Conservation (phyloP, 2,797 vertebrate genomes). For the Chanos chanos region DNA sequence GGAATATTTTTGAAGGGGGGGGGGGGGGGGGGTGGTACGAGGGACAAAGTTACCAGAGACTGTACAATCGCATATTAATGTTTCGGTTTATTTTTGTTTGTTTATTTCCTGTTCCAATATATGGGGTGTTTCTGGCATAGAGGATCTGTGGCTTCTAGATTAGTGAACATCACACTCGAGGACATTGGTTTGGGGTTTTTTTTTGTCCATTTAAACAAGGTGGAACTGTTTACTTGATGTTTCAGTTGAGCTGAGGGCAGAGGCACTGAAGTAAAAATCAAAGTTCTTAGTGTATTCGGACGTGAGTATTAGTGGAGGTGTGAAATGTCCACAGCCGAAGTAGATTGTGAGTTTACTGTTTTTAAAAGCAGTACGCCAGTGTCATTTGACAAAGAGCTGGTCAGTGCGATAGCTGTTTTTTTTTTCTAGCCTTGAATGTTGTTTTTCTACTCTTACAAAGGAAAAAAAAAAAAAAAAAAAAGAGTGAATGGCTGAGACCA, state of each 20-base stretch:
- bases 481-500: slow-evolving; percentile 48
- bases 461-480: too few species aligned
- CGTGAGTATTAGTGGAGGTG: slow-evolving; percentile 20
- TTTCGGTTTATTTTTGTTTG: neutral
- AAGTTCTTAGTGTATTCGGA: neutral
- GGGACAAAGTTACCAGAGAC: neutral
- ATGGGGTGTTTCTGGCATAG: neutral
- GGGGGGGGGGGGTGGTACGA: neutral
- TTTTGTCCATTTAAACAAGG: slow-evolving; percentile 26
- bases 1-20: neutral
- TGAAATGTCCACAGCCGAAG: slow-evolving; percentile 47
- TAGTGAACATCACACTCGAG: too few species aligned
- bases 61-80: neutral
- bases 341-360: slow-evolving; percentile 58
- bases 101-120: neutral
- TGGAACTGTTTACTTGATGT: slow-evolving; percentile 36
- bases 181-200: slow-evolving; percentile 5
- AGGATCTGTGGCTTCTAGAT: slow-evolving; percentile 2
- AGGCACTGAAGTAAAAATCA: neutral
- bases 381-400: slow-evolving; percentile 49
- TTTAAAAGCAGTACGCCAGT: slow-evolving; percentile 66
- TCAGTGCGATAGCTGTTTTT: slow-evolving; percentile 49
- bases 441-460: slow-evolving; percentile 63
- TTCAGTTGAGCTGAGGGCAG: slow-evolving; percentile 45
- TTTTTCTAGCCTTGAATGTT: slow-evolving; percentile 49